Base-by-base conservation (phyloP, 2,888 invertebrate species). In the Gnatocerus cornutus region DNA sequence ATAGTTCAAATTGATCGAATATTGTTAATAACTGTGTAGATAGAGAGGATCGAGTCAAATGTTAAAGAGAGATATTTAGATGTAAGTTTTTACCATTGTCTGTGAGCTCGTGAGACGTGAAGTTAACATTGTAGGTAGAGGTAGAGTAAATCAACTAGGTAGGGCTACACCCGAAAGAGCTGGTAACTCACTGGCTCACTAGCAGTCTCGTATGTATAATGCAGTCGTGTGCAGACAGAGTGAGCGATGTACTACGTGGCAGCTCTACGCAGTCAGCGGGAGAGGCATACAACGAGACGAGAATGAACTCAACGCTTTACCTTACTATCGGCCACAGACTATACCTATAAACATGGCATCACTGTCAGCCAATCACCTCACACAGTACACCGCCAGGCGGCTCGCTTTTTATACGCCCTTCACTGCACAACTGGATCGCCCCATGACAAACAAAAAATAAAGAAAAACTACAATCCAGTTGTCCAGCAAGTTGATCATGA, bases 261-360 rank as follows among this genome's bases (percentile, higher is more conserved):
- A 78, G 80, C 78, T 82, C 84, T 84, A 82, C 83, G 84, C 78
- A 82, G 80, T 82, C 81, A 80, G 78, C 78, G 78, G 78, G 79
- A 77, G 79, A 79, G 75, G 73, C 75, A 69, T 73, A 73, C 76
- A 77, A 80, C 78, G 77, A 81, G 82, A 81, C 79, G 82, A 71
- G 80, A 79, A 80, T 78, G 80, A 76, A 79, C 80, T 80, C 80
- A 78, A 80, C 64, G 79, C 78, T 80, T 83, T 83, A 84, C 83
- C 83, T 84, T 80, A 82, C 81, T 82, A 84, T 82, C 82, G 82
- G 81, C 85, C 85, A 84, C 82, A 84, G 83, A 82, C 83, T 79
- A 83, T 81, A 85, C 85, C 85, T 85, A 85, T 85, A 85, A 82
- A 85, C 84, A 85, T 84, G 85, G 85, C 85, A 85, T 78, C 79